Evolutionary conservation across 1,140 invertebrate species (phyloP).

Genomic region (Mactra quadrangularis): DNA sequence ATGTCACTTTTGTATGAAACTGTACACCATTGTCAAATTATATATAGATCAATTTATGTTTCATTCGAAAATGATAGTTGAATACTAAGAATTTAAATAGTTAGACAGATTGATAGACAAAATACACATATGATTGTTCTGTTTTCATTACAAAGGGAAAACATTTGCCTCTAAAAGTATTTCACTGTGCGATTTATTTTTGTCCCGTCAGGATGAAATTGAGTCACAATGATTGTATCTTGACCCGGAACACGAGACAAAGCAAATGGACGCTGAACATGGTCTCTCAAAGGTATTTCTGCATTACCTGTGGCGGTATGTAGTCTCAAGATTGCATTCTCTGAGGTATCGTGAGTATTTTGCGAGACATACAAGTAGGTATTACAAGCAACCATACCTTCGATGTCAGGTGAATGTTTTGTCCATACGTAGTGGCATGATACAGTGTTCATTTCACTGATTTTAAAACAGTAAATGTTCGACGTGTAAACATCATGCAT

Average conservation of each 20-base stretch:
- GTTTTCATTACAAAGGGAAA: too few species aligned
- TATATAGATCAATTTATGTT: too few species aligned
- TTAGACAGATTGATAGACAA: too few species aligned
- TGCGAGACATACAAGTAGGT: not conserved
- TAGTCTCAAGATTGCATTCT: not conserved
- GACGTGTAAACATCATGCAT: not conserved
- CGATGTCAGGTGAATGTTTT: not conserved
- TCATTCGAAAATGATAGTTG: too few species aligned
- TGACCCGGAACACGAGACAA: not conserved
- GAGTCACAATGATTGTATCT: slow-evolving; percentile 11
- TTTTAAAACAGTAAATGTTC: not conserved
- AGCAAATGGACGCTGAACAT: slow-evolving; percentile 12
- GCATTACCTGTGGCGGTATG: not conserved
- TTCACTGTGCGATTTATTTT: slow-evolving; percentile 5
- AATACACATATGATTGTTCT: too few species aligned
- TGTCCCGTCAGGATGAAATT: not conserved
- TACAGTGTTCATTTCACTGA: not conserved
- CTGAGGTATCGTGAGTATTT: not conserved
- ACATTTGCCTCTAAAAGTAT: slow-evolving; percentile 10
- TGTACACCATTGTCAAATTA: too few species aligned
- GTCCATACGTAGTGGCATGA: too few species aligned
- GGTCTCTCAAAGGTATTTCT: not conserved
- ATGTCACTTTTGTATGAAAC: too few species aligned
- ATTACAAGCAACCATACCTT: not conserved
- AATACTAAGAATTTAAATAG: too few species aligned